phyloP scores from a whole-genome alignment of 2,113 vertebrate genomes.

The Lanius collurio region DNA sequence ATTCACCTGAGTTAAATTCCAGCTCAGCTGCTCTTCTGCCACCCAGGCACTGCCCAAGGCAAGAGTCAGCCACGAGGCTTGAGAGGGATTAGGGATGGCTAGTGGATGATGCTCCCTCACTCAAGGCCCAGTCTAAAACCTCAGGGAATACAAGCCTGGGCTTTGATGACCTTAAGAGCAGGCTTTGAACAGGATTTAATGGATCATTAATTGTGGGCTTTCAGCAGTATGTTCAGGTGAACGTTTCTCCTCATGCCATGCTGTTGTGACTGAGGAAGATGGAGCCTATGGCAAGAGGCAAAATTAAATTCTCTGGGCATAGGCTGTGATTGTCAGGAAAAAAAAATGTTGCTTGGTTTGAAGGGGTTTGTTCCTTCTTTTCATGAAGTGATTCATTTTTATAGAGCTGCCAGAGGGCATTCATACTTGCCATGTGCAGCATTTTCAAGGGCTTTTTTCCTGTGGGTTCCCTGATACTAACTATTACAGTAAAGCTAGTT shows the following conservation, averaged over 20 bases:
- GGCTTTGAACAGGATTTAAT: not conserved
- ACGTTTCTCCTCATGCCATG: not conserved
- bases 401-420: not conserved
- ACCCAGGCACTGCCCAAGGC: not conserved
- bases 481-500: not conserved
- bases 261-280: not conserved
- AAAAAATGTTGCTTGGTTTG: not conserved
- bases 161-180: not conserved
- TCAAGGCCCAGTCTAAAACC: not conserved
- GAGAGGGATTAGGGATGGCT: not conserved
- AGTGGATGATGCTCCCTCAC: not conserved
- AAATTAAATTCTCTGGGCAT: not conserved
- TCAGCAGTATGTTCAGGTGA: not conserved
- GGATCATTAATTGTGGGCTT: not conserved
- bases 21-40: not conserved
- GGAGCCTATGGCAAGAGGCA: not conserved
- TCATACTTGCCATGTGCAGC: not conserved
- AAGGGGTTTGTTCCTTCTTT: not conserved
- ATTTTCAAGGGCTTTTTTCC: not conserved
- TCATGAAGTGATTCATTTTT: not conserved
- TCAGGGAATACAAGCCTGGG: not conserved
- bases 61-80: not conserved
- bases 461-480: not conserved
- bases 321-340: not conserved
- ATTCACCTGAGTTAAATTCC: not conserved